Base-by-base conservation (phyloP, 1,140 invertebrate genomes). In the Drosophila sechellia region DNA sequence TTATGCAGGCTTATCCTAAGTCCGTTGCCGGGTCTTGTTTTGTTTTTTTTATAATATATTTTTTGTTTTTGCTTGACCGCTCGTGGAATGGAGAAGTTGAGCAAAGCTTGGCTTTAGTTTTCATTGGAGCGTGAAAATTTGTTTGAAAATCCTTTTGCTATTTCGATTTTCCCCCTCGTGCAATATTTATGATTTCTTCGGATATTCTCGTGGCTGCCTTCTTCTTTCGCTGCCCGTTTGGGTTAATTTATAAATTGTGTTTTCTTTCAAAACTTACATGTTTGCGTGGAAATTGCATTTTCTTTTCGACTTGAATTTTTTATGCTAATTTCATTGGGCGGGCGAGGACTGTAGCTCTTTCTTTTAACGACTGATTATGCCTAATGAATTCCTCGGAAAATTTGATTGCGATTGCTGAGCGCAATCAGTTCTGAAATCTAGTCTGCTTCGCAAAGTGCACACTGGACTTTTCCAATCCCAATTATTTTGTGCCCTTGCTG, bases 1-100 rank as follows among this genome's bases (percentile, higher is more conserved):
- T 90, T 90, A 90, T 90, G 85, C 85, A 90, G 85, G 85, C 77
- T 90, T 90, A 90, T 78, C 77, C 85, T 52, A 70, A 50, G 60
- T 37, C 77, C 68, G 72, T 57, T 65, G 76, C 46, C 49, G 39
- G 42, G 74, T 58, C 68, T 27, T 31, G 31, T 58, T 76, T 73
- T 59, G 50, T 69, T 60, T 69, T 60, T 78, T 66, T 54, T 57
- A 64, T 73, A 68, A 72, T 63, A 72, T 61, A 66, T 71, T 58
- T 56, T 39, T 46, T 25, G 49, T 46, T 49, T 49, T 49, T 49
- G 42, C 65, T 69, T 71, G 68, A 71, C 68, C 68, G 20, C 35
- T 43, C 27, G 12, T 37, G 58, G 12, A 11, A 5, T 1, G 2
- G 20, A 10, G 12, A 34, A 10, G 13, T 39, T 12, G 25, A 42